Conservation (phyloP, 1,140 invertebrate species). For the Diorhabda sublineata region DNA sequence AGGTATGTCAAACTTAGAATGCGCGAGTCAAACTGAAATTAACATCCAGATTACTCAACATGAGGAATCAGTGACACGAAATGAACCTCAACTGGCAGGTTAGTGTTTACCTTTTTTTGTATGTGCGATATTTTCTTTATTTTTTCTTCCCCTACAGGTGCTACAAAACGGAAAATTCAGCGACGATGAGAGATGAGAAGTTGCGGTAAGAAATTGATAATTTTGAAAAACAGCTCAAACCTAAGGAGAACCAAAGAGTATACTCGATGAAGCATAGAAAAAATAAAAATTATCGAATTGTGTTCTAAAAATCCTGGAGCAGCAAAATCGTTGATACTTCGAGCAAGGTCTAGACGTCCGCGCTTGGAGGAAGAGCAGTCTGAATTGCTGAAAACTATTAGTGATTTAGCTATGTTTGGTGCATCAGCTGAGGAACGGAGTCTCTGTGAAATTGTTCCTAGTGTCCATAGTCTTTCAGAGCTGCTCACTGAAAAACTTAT, state of each 20-base stretch:
- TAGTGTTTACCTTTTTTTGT: constrained; percentile 5
- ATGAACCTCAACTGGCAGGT: too few species aligned
- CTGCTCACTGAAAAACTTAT: too few species aligned
- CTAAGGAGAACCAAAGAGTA: neutral
- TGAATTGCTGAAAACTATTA: neutral
- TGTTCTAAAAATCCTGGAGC: constrained; percentile 1
- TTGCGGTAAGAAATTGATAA: constrained; percentile 4
- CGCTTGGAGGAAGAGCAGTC: constrained; percentile 3
- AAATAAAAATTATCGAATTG: neutral
- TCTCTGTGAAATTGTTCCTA: too few species aligned
- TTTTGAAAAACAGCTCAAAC: constrained; percentile 11
- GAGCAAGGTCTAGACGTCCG: neutral
- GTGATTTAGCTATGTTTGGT: too few species aligned
- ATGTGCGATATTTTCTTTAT: neutral
- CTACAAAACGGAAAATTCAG: constrained; percentile 5
- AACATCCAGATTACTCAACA: too few species aligned
- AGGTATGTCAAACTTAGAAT: too few species aligned
- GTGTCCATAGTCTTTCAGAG: too few species aligned
- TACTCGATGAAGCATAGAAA: neutral
- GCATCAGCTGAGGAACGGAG: too few species aligned
- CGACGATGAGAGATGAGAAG: neutral
- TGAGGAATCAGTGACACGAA: too few species aligned
- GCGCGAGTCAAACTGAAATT: too few species aligned
- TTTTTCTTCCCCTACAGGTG: constrained; percentile 1
- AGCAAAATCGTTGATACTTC: neutral